Conservation (phyloP, 2,888 invertebrate species). For the Ctena decussata region DNA sequence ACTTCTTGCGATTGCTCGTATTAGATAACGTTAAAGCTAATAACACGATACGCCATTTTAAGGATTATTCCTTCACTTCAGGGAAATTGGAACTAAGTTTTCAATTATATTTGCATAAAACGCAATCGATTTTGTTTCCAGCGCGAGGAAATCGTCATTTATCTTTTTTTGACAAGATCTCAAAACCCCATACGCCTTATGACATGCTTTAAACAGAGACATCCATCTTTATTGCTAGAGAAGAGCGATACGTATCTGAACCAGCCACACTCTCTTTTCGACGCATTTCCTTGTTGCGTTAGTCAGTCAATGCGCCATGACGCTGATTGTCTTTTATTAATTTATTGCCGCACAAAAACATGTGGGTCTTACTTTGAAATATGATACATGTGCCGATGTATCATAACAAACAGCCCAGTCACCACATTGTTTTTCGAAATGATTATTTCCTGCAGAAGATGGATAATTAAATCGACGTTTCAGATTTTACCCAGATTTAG, state of each 20-base stretch:
- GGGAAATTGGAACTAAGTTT: conserved; percentile 70
- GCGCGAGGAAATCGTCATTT: conserved; percentile 65
- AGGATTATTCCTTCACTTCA: conserved; percentile 61
- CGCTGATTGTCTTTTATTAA: no score
- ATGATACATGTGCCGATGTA: no score
- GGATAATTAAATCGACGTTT: no score
- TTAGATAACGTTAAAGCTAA: conserved; percentile 62
- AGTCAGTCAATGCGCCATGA: neutral
- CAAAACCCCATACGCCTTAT: conserved; percentile 49
- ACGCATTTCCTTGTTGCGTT: neutral
- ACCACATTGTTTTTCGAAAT: no score
- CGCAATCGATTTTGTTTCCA: conserved; percentile 67
- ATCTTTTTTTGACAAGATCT: conserved; percentile 68
- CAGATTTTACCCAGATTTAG: no score
- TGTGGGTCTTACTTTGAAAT: no score
- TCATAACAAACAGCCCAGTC: no score
- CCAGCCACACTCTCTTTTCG: conserved; percentile 35
- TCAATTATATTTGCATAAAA: conserved; percentile 72
- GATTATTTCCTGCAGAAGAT: no score
- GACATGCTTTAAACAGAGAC: conserved; percentile 51
- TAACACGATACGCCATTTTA: conserved; percentile 43
- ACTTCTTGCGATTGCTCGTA: conserved; percentile 5
- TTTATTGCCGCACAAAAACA: no score
- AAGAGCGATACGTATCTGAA: conserved; percentile 58
- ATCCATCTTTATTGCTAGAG: conserved; percentile 57